Conservation (phyloP, 2,113 vertebrate genomes). For the Carettochelys insculpta region DNA sequence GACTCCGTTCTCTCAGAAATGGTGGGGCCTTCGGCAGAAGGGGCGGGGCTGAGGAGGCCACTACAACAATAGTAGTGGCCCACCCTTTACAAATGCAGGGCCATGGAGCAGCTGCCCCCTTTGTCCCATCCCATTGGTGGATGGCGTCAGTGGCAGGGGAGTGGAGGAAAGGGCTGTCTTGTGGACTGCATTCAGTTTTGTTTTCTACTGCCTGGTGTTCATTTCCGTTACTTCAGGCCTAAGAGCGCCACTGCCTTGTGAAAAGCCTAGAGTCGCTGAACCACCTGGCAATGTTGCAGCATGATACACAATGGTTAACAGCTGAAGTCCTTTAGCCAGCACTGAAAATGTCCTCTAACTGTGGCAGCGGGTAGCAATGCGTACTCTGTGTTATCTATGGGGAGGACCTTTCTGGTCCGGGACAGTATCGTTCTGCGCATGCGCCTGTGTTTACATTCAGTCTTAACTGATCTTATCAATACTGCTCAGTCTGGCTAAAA, state of each 20-base stretch:
- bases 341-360: constrained; percentile 25
- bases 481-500: not conserved
- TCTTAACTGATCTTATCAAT: not conserved
- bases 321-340: constrained; percentile 33
- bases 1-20: no score
- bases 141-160: not conserved
- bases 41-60: no score
- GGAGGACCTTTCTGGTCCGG: not conserved
- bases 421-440: not conserved
- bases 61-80: no score
- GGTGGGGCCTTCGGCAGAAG: no score
- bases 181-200: not conserved
- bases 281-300: not conserved
- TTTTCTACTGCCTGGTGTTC: not conserved
- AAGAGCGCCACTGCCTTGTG: not conserved
- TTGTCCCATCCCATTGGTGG: not conserved
- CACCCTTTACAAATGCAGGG: no score
- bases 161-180: not conserved
- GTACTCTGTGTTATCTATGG: not conserved
- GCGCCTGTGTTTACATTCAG: not conserved
- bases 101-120: no score
- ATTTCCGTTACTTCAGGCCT: constrained; percentile 16
- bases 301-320: not conserved
- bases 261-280: not conserved
- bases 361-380: not conserved